These are phyloP conservation scores for Beroe ovata DNA, from an alignment of 37 sponge, comb jelly and placozoan species.

Conservation along the genomic window DNA sequence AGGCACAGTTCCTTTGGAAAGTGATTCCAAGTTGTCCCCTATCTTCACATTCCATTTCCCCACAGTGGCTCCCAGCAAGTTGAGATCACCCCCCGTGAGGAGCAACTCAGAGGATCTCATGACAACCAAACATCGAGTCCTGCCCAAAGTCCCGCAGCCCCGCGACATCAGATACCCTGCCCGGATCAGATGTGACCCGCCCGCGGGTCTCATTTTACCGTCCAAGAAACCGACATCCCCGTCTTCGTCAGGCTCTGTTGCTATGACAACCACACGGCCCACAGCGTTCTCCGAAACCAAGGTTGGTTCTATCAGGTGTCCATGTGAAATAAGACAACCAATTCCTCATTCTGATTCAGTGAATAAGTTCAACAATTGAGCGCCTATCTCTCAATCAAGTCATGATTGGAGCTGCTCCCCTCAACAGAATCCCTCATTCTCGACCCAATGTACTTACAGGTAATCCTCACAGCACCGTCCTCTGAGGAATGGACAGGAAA, in stretches of 20 bases:
- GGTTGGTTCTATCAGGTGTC: too few species aligned
- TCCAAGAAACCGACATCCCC: neutral
- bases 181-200: neutral
- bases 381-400: too few species aligned
- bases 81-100: neutral
- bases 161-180: neutral
- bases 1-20: too few species aligned
- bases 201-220: neutral
- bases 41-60: too few species aligned
- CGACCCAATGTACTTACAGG: too few species aligned
- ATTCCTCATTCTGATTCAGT: too few species aligned
- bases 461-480: slow-evolving; percentile 27
- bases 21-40: too few species aligned
- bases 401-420: too few species aligned
- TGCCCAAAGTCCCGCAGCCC: neutral
- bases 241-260: neutral
- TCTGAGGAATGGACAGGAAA: slow-evolving; percentile 43
- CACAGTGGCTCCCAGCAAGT: neutral
- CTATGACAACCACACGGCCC: neutral
- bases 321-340: too few species aligned
- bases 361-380: too few species aligned
- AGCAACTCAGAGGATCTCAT: slow-evolving; percentile 57
- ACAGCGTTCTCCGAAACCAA: neutral
- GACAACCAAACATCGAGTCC: slow-evolving; percentile 10
- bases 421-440: too few species aligned